Evolutionary conservation across 2,888 invertebrate genomes (phyloP), one percentile per base, ranked within the genome.

Genomic region (Craniophora ligustri): DNA sequence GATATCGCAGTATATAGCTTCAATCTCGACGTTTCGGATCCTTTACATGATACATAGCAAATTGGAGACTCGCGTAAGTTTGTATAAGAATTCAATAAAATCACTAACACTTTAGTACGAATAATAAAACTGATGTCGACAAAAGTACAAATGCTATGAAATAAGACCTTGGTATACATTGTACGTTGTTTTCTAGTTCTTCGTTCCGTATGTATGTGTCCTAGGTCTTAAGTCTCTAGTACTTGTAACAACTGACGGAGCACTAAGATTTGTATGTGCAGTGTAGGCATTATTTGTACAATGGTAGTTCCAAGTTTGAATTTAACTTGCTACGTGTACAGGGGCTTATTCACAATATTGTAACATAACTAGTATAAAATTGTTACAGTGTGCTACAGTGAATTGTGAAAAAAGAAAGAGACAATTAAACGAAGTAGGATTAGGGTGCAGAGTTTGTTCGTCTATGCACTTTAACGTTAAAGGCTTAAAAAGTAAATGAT

Each of bases 281-380:
- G 15, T 39, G 30, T 15, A 31, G 10, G 16, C 30, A 31, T 23
- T 46, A 42, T 46, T 53, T 54, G 38, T 15, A 6, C 14, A 5
- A 3, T 5, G n/a, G 32, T 23, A 41, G 13, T 50, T n/a, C 11
- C 5, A 40, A 62, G 16, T 53, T 61, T 19, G 36, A 40, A 53
- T 36, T 44, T 32, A 51, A 61, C 53, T 53, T 67, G 14, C 13
- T 50, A 30, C 11, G 18, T 32, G 60, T n/a, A n/a, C 40, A 41
- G 28, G 28, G 26, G 19, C 8, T 8, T 47, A 14, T 19, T 16
- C 32, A 26, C 39, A 35, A 23, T 35, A 42, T 1, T 4, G 10
- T n/a, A 26, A 26, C n/a, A n/a, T n/a, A n/a, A n/a, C n/a, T 26
- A 26, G n/a, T 26, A 10, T 10, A 10, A 10, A 10, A 10, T 23